Evolutionary conservation across 2,797 vertebrate genomes (phyloP).

Genomic region (Astyanax mexicanus): DNA sequence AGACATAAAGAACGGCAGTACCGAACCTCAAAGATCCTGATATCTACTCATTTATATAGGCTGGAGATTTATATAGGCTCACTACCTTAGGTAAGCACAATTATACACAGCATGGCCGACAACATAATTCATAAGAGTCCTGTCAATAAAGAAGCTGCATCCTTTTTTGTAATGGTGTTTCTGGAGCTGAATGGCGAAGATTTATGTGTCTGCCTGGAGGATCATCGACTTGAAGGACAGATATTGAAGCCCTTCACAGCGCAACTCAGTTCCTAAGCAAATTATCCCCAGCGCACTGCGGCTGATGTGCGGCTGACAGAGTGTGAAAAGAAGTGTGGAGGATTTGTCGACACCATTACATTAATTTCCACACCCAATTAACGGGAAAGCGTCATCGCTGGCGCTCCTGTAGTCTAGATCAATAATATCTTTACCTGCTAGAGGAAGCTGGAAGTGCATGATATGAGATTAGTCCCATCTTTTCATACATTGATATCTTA

Average conservation of each 20-base stretch:
- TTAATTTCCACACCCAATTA: slow-evolving; percentile 53
- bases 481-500: not conserved
- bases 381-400: slow-evolving; percentile 20
- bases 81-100: not conserved
- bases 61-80: not conserved
- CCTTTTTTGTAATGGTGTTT: not conserved
- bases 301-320: slow-evolving; percentile 32
- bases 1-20: not conserved
- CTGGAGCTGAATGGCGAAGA: slow-evolving; percentile 13
- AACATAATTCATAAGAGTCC: not conserved
- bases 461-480: not conserved
- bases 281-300: slow-evolving; percentile 26
- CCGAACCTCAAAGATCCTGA: not conserved
- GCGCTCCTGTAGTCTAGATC: slow-evolving; percentile 26
- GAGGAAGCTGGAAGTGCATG: not conserved
- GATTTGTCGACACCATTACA: slow-evolving; percentile 41
- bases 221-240: slow-evolving; percentile 38
- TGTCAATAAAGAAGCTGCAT: slow-evolving; percentile 10
- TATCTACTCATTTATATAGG: not conserved
- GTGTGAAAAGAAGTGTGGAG: slow-evolving; percentile 41
- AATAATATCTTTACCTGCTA: slow-evolving; percentile 39
- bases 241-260: slow-evolving; percentile 29
- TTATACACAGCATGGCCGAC: too few species aligned
- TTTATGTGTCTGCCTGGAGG: slow-evolving; percentile 17
- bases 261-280: slow-evolving; percentile 43